phyloP scores from a whole-genome alignment of 2,797 vertebrate species.

The Poecile montanus region DNA sequence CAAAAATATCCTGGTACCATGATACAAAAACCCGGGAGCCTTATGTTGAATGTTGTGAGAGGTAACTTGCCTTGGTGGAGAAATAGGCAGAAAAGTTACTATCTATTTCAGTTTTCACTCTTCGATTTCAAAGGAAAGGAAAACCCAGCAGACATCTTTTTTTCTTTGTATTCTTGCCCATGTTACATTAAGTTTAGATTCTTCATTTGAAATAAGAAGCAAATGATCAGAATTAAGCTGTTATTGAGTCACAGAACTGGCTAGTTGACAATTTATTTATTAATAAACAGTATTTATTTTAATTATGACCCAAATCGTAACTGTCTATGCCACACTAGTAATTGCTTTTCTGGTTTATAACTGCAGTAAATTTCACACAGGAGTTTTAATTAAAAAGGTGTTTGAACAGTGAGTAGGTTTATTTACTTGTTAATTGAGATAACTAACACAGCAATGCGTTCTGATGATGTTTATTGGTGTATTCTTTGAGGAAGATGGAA shows the following conservation, averaged over 20 bases:
- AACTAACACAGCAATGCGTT: rapidly evolving
- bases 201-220: background rate
- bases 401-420: background rate
- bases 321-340: background rate
- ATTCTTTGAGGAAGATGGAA: background rate
- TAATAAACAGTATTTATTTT: constrained; percentile 14
- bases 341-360: constrained; percentile 24
- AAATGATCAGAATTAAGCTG: background rate
- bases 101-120: background rate
- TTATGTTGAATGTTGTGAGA: background rate
- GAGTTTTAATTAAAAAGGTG: constrained; percentile 46
- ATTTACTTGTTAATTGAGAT: background rate
- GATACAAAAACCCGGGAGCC: background rate
- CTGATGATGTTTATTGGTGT: background rate
- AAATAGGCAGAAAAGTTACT: background rate
- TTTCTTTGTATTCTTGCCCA: background rate
- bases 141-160: background rate
- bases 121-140: background rate
- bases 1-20: background rate
- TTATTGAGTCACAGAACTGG: background rate
- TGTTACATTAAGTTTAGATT: background rate
- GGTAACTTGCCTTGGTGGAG: background rate
- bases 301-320: background rate
- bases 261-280: constrained; percentile 8
- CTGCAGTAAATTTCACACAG: constrained; percentile 1